Evolutionary conservation across 2,797 vertebrate species (phyloP).

Genomic region (Rhinella marina): DNA sequence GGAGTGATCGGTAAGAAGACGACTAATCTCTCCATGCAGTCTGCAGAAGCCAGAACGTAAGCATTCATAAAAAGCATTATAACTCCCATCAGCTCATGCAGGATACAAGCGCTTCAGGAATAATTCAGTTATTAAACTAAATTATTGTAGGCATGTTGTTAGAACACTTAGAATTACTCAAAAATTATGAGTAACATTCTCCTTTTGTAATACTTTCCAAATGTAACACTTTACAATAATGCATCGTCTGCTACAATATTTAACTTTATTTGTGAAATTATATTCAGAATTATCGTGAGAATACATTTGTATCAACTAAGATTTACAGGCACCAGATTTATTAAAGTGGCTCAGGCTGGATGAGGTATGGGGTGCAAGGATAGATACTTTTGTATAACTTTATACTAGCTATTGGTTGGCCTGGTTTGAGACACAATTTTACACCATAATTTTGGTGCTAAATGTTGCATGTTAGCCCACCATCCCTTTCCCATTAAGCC

Average conservation of each 20-base stretch:
- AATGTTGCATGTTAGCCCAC: no score
- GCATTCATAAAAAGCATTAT: not conserved
- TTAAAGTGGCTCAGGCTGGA: no score
- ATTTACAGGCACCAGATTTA: no score
- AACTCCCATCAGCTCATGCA: not conserved
- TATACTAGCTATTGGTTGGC: no score
- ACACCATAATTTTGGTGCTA: no score
- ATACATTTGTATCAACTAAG: not conserved
- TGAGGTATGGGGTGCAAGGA: no score
- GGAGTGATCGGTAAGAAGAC: not conserved
- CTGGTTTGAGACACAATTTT: no score
- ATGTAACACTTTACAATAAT: not conserved
- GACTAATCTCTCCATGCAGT: not conserved
- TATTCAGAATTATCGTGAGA: not conserved
- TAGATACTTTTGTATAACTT: no score
- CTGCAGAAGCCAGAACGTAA: slow-evolving; percentile 2
- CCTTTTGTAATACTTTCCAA: not conserved
- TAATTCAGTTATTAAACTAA: not conserved
- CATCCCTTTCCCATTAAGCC: no score
- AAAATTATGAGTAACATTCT: not conserved
- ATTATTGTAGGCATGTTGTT: not conserved
- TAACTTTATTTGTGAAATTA: not conserved
- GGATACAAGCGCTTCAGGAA: not conserved
- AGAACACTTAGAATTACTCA: not conserved
- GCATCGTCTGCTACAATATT: not conserved